Base-by-base conservation (phyloP, 37 sponge, comb jelly and placozoan species). In the Haliclona indistincta region DNA sequence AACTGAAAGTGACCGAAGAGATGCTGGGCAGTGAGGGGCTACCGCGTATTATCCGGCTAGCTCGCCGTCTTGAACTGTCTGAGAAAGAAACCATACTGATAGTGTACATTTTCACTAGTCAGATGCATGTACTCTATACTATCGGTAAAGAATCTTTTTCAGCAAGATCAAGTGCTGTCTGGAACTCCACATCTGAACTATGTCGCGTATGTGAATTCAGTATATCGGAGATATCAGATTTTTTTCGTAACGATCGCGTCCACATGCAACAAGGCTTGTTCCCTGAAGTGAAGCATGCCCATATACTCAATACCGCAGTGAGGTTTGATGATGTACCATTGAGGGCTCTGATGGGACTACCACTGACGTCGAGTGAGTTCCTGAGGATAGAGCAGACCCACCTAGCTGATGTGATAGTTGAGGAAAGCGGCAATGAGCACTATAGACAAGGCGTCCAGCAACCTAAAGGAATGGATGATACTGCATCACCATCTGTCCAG, bases 191-290 rank as follows among this genome's bases (percentile, higher is more conserved):
- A 3, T 44, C 79, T 22, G 25, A 54, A 1, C 68, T 89, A 42
- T 90, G 86, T 54, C 67, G 63, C 23, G 69, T 71, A 8, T 85
- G 81, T 33, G 85, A 90, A 29, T 49, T 85, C 2, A 70, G 6
- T 11, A 43, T 87, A 13, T 29, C 67, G 4, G 77, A 75, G 66
- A 75, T 87, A 55, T 13, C 81, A 20, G 67, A 68, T 8, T 87
- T 87, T 54, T 53, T 87, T 34, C 45, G 51, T 35, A 40, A 22
- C 22, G 91, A 86, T 30, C 23, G 91, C 4, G 67, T 64, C 37
- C 78, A 81, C 79, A 91, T 91, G 79, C 79, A 86, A 56, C 83
- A 91, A 39, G 93, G 93, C 1, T 43, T 92, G n/a, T 88, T 92
- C 73, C 88, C 88, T 2, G 93, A 92, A 43, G 75, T 92, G 8